phyloP scores from a whole-genome alignment of 1,140 invertebrate species.

The Anagrus nilaparvatae region DNA sequence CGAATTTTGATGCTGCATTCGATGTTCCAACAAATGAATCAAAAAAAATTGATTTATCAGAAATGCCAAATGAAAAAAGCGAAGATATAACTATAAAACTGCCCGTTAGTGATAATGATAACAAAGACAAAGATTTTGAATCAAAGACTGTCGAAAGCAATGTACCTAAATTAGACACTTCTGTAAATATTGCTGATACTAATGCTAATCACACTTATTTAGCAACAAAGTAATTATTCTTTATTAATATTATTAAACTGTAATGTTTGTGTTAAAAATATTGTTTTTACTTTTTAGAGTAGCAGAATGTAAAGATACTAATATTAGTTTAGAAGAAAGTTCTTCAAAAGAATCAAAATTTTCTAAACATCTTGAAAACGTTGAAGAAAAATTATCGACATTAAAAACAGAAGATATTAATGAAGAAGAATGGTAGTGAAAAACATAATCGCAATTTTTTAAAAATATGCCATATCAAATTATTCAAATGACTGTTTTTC shows the following conservation, averaged over 20 bases:
- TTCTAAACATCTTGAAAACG: too few species aligned
- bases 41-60: conserved; percentile 5
- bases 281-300: conserved; percentile 4
- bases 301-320: conserved; percentile 6
- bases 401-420: too few species aligned
- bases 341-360: neutral
- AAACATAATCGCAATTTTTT: too few species aligned
- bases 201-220: conserved; percentile 21
- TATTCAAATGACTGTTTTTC: too few species aligned
- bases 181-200: conserved; percentile 18
- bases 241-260: too few species aligned
- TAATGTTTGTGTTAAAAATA: too few species aligned
- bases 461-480: too few species aligned
- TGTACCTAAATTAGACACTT: conserved; percentile 10
- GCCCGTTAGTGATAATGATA: conserved; percentile 2
- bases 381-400: too few species aligned
- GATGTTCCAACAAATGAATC: conserved; percentile 15
- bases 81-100: conserved; percentile 10
- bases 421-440: too few species aligned
- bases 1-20: conserved; percentile 33
- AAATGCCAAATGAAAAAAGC: conserved; percentile 1
- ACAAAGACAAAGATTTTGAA: conserved; percentile 1
- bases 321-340: conserved; percentile 2
- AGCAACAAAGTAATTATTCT: conserved; percentile 18
- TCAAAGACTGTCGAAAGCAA: conserved; percentile 7